These are phyloP conservation scores for Stenopsyche tienmushanensis DNA, from an alignment of 1,140 invertebrate species.

Conservation along the genomic window DNA sequence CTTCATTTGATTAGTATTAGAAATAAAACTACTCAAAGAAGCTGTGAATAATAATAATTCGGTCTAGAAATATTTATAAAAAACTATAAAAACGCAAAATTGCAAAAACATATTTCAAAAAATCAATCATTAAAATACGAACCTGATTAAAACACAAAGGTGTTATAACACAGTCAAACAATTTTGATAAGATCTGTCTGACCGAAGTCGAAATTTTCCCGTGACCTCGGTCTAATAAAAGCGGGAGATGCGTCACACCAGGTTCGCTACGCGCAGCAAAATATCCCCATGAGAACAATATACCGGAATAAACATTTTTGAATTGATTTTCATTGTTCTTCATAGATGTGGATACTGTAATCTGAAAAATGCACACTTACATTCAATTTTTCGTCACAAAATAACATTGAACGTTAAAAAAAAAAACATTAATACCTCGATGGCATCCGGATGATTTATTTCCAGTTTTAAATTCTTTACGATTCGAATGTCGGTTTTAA, in stretches of 20 bases:
- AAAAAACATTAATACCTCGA: constrained; percentile 32
- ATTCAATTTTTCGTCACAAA: no score
- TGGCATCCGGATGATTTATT: constrained; percentile 48
- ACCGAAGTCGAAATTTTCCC: constrained; percentile 45
- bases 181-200: constrained; percentile 45
- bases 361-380: constrained; percentile 45
- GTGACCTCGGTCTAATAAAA: constrained; percentile 50
- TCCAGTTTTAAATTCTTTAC: constrained; percentile 48
- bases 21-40: constrained; percentile 28
- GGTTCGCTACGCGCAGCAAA: constrained; percentile 37
- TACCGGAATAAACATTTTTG: constrained; percentile 46
- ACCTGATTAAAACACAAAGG: constrained; percentile 51
- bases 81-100: constrained; percentile 6
- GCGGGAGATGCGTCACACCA: constrained; percentile 48
- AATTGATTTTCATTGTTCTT: constrained; percentile 41
- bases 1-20: constrained; percentile 20
- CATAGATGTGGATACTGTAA: constrained; percentile 45
- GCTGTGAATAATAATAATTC: constrained; percentile 36
- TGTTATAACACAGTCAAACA: constrained; percentile 53
- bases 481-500: constrained; percentile 45
- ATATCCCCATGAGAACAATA: constrained; percentile 50
- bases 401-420: no score
- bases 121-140: constrained; percentile 11
- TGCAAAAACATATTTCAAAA: constrained; percentile 4
- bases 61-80: constrained; percentile 33